phyloP scores from a whole-genome alignment of 2,888 invertebrate species.

The Leptopilina myrica region DNA sequence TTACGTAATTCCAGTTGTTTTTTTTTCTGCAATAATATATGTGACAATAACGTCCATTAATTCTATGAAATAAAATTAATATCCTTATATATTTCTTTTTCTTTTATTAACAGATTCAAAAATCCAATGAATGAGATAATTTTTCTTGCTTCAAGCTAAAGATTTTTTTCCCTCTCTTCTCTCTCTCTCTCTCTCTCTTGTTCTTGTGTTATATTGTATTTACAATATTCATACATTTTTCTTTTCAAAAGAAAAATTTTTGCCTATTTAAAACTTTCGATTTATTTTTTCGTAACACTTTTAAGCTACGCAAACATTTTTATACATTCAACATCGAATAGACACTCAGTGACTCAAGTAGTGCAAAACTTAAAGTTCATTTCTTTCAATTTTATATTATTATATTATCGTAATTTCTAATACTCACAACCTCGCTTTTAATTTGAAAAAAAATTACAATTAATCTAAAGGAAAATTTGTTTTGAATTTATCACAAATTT shows the following conservation, averaged over 20 bases:
- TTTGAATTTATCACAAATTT: too few relatives aligned
- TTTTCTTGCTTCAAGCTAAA: constrained; percentile 9
- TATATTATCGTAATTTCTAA: too few relatives aligned
- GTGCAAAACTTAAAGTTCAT: constrained; percentile 34
- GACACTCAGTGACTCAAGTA: constrained; percentile 57
- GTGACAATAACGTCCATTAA: constrained; percentile 6
- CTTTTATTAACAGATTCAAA: constrained; percentile 7
- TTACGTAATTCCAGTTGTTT: not conserved
- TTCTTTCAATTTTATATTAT: not conserved
- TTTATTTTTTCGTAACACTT: constrained; percentile 55
- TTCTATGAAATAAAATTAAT: constrained; percentile 7
- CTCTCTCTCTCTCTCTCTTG: not conserved
- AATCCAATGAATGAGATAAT: not conserved
- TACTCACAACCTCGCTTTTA: constrained; percentile 15
- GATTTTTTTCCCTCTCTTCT: not conserved
- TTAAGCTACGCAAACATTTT: constrained; percentile 63
- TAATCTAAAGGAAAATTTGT: too few relatives aligned
- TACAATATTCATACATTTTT: constrained; percentile 39
- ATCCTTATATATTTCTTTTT: constrained; percentile 6
- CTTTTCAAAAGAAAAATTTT: constrained; percentile 45
- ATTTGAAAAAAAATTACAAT: not conserved
- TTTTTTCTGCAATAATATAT: not conserved
- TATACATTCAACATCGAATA: constrained; percentile 66
- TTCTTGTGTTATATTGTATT: constrained; percentile 23
- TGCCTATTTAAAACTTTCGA: constrained; percentile 39